Evolutionary conservation across 2,888 invertebrate species (phyloP), one percentile per base, ranked within the genome.

Genomic region (Tricholauxania praeusta): DNA sequence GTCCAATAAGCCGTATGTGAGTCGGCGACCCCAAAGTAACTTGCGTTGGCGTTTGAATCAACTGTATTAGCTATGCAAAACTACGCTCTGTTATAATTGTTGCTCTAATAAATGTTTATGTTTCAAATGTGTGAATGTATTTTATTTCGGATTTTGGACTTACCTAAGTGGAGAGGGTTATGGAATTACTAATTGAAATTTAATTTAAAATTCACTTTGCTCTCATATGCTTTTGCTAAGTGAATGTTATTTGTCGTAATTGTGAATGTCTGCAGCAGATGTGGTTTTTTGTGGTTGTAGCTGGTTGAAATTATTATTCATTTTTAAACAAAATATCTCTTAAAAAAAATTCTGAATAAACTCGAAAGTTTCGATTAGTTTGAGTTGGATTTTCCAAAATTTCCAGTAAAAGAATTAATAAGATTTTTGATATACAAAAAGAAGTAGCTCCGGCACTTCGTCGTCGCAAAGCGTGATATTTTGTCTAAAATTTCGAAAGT

Each of bases 1-100:
- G 14, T 72, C 82, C 6, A 76, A 76, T 55, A 79, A 80, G 60
- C 84, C 84, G 0, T 84, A 82, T 71, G 84, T 84, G 19, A 8
- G 7, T 1, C 60, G 28, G 12, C 63, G 32, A 63, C 17, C 51
- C 12, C 14, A 10, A 39, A 39, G 39, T 7, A 10, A 7, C 10
- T 39, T 1, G 19, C 57, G 28, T 12, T 28, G 55, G 28, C 72
- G 72, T 8, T 59, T 69, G 57, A 28, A 28, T 4, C 17, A 64
- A 49, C 19, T 28, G 10, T 62, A 39, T 28, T 51, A n/a, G 6
- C 3, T 15, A 39, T 39, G 39, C 3, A 28, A 28, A 28, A 57
- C 12, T 57, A 17, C 12, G 4, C 15, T 57, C 14, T 57, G 22
- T 57, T 57, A 2, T 57, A 57, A 28, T 19, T 28, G 57, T 17